Percentiles rank a stretch among this genome's conserved stretches.
These are phyloP conservation scores for Avahi laniger DNA, from an alignment of 2,797 vertebrate species.

Conservation along the genomic window DNA sequence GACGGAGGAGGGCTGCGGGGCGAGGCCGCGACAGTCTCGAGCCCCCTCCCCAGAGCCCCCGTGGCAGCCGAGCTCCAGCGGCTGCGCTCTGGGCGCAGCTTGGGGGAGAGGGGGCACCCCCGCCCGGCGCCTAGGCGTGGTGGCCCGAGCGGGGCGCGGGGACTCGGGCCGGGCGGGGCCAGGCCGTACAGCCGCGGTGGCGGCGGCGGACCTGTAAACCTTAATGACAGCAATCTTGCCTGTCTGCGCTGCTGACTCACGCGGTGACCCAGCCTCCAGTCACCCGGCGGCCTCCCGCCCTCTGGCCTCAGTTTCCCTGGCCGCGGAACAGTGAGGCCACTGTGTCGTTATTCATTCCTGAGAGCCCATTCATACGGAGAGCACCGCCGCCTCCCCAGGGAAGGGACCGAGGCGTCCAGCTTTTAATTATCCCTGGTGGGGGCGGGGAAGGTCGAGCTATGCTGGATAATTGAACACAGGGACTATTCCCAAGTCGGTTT, in stretches of 20 bases:
- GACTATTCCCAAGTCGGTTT: not conserved
- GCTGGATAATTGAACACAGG: conserved; percentile 49
- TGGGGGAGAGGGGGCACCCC: conserved; percentile 4
- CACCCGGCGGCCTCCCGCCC: conserved; percentile 67
- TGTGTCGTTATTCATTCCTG: conserved; percentile 68
- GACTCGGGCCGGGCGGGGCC: conserved; percentile 59
- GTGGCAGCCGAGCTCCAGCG: not conserved
- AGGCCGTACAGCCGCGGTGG: conserved; percentile 65
- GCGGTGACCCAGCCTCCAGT: conserved; percentile 75
- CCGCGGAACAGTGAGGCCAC: conserved; percentile 62
- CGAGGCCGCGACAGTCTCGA: not conserved
- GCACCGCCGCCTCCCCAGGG: conserved; percentile 49
- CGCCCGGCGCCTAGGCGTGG: conserved; percentile 26
- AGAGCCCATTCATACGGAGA: conserved; percentile 52
- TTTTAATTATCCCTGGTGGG: conserved; percentile 57
- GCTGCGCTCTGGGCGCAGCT: not conserved
- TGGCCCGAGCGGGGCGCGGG: conserved; percentile 1
- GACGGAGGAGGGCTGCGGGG: too few species aligned
- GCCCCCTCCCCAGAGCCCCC: not conserved
- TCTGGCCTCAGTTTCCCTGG: conserved; percentile 78
- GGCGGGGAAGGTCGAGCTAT: not conserved
- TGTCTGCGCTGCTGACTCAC: conserved; percentile 76
- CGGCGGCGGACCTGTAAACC: conserved; percentile 76
- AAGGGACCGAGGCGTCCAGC: conserved; percentile 50
- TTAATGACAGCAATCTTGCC: conserved; percentile 74